Base-by-base conservation (phyloP, 2,113 vertebrate species). In the Mormyrus lacerda region DNA sequence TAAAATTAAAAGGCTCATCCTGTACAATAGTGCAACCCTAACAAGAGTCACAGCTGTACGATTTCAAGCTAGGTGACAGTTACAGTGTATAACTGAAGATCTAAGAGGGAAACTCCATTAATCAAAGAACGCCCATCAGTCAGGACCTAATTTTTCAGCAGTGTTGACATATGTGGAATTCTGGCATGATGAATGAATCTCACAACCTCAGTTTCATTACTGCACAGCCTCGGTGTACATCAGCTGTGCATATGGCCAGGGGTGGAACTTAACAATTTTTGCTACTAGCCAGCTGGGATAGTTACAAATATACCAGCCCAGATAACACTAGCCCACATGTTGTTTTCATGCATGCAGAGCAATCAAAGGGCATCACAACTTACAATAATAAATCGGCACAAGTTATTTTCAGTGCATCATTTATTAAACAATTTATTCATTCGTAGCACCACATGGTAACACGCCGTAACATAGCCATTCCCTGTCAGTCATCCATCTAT, bases 141-240 rank as follows among this genome's bases (percentile, higher is more conserved):
- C 21, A 50, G 84, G 9, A 39, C 47, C 44, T 42, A 85, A 61
- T 65, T 87, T 53, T n/a, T 27, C 61, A 88, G 85, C 85, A 86
- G 65, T 31, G 42, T 47, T 89, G 89, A 89, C 89, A 89, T 88
- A 82, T 73, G 89, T 85, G 50, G 90, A 82, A 90, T 90, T 69
- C 89, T 35, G 39, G 87, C 35, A 91, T 89, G 86, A 90, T 86
- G 73, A 89, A 91, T 90, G 82, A 86, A 47, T 45, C 82, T 47
- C 82, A 31, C 61, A 69, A 69, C 61, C 61, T 10, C 61, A 31
- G n/a, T 84, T n/a, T 47, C 44, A 44, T 84, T 47, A 84, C 45
- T 47, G 7, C 82, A 45, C 21, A 10, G 19, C 82, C 24, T 84
- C 3, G 1, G 21, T 45, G 21, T 6, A 84, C 0, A n/a, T n/a